Percentiles rank a stretch among this genome's conserved stretches.
Conservation (phyloP, 1,140 invertebrate species). For the Hydropsyche tenuis region DNA sequence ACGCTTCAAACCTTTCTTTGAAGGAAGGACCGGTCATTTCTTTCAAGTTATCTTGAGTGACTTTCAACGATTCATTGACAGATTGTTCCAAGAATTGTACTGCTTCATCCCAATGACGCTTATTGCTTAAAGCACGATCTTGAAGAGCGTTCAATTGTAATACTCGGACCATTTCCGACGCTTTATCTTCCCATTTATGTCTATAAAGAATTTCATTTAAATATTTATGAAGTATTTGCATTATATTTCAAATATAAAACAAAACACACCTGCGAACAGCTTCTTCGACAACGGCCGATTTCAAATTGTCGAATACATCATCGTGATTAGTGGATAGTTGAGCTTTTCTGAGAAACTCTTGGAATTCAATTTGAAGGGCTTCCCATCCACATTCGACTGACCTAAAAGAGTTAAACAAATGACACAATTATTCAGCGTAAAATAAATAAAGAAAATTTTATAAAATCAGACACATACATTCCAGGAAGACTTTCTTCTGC, state of each 20-base stretch:
- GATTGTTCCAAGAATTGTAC: slow-evolving; percentile 88
- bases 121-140: slow-evolving; percentile 90
- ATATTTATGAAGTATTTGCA: not conserved
- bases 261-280: slow-evolving; percentile 66
- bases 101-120: slow-evolving; percentile 93
- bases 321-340: slow-evolving; percentile 79
- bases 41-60: slow-evolving; percentile 72
- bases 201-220: slow-evolving; percentile 52
- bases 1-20: slow-evolving; percentile 54
- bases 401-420: slow-evolving; percentile 20
- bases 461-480: slow-evolving; percentile 58
- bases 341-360: slow-evolving; percentile 77
- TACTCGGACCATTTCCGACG: slow-evolving; percentile 79
- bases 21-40: slow-evolving; percentile 82
- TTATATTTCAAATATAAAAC: not conserved
- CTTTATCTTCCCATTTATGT: slow-evolving; percentile 91
- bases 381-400: slow-evolving; percentile 80
- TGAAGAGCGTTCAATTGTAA: slow-evolving; percentile 95
- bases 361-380: slow-evolving; percentile 86
- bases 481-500: slow-evolving; percentile 86
- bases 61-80: slow-evolving; percentile 77
- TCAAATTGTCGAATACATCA: slow-evolving; percentile 89
- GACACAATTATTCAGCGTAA: slow-evolving; percentile 53
- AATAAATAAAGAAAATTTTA: slow-evolving; percentile 5
- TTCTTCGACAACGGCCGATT: slow-evolving; percentile 86